Evolutionary conservation across 2,888 invertebrate species (phyloP), one percentile per base, ranked within the genome.

Genomic region (Ectemnius continuus): DNA sequence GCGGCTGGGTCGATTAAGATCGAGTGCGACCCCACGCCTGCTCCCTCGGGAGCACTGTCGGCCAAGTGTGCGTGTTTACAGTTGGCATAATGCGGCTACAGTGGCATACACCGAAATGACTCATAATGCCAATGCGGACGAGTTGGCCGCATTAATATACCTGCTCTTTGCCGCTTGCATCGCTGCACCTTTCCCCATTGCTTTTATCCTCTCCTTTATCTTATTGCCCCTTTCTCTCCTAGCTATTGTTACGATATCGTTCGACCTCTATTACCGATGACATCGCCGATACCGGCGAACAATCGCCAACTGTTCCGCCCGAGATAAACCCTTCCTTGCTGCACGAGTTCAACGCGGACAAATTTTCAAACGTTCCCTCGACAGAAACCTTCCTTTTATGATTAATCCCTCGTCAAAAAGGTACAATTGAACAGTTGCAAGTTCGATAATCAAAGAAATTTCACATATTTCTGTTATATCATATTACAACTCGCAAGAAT

Each of bases 51-150:
- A 47, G 13, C 4, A 28, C 36, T 20, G 23, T 47, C 26, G 13
- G 1, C 20, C 36, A 18, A 59, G 20, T 26, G 61, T 20, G 62
- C 62, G 62, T 48, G 14, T 62, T 62, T 52, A 62, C 23, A 23
- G 14, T 62, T 62, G 6, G 52, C 62, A 23, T 47, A 26, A 16
- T 16, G 13, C 59, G 28, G 45, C 46, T 23, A 69, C 58, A 68
- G 61, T 16, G 26, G 69, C 63, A 36, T 48, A 59, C 36, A 48
- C 26, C 47, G 56, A 62, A 62, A 59, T 66, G 70, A 59, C 65
- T 73, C 67, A 61, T 73, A 70, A 70, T 61, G 70, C 64, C 58
- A 73, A 67, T 66, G 67, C 45, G 59, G 68, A 60, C 68, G 52
- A 52, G 66, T 48, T 48, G 68, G 46, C 18, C 67, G 72, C 68